Conservation (phyloP, 2,797 vertebrate genomes). For the Siniperca undulata region DNA sequence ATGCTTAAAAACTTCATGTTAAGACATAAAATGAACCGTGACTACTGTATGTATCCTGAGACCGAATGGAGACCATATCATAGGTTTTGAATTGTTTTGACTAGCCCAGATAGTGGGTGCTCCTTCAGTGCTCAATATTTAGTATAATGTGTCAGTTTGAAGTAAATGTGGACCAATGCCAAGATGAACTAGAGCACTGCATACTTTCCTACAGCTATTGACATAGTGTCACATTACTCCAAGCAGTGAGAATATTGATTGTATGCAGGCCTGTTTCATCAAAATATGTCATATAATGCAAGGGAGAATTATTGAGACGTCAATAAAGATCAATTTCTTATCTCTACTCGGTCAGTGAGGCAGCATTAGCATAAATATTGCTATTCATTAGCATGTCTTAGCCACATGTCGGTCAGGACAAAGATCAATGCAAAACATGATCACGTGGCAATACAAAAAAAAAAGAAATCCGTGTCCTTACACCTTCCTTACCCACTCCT, state of each 20-base stretch:
- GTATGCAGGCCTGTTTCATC: slow-evolving; percentile 64
- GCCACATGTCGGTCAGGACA: slow-evolving; percentile 70
- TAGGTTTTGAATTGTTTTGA: slow-evolving; percentile 61
- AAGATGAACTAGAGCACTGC: slow-evolving; percentile 56
- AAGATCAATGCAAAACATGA: slow-evolving; percentile 76
- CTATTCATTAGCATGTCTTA: slow-evolving; percentile 66
- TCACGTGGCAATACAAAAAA: slow-evolving; percentile 52
- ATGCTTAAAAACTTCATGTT: slow-evolving; percentile 8
- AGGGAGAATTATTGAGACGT: slow-evolving; percentile 71
- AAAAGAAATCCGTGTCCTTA: slow-evolving; percentile 39
- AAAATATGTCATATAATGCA: slow-evolving; percentile 67
- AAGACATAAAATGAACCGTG: slow-evolving; percentile 24
- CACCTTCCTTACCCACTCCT: slow-evolving; percentile 39
- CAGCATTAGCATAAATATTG: slow-evolving; percentile 73
- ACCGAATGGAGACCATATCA: slow-evolving; percentile 33
- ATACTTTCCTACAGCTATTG: slow-evolving; percentile 61
- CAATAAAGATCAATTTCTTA: slow-evolving; percentile 78
- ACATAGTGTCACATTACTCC: slow-evolving; percentile 67
- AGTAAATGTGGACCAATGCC: slow-evolving; percentile 62
- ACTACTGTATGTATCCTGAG: slow-evolving; percentile 13
- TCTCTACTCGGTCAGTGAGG: slow-evolving; percentile 48
- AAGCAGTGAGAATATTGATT: slow-evolving; percentile 67
- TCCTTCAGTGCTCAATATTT: slow-evolving; percentile 24
- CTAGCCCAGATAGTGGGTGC: slow-evolving; percentile 4
- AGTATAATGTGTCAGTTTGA: slow-evolving; percentile 58